phyloP scores from a whole-genome alignment of 2,797 vertebrate species.

The Mionectes olivaceus region DNA sequence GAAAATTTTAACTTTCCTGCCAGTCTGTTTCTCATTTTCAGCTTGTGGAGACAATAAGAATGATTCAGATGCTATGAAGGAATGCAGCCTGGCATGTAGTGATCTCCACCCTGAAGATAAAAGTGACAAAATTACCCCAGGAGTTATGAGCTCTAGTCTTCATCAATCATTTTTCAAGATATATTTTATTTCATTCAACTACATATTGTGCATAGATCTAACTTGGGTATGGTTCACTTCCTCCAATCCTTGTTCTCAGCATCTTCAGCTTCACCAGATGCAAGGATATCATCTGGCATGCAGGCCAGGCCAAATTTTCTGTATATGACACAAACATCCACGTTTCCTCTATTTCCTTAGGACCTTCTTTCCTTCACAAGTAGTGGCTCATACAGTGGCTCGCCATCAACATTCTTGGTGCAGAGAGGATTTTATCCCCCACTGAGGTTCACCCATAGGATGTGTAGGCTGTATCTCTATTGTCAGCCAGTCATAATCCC shows the following conservation, averaged over 20 bases:
- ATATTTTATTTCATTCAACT: slow-evolving; percentile 10
- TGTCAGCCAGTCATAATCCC: not conserved
- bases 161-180: slow-evolving; percentile 48
- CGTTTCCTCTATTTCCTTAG: not conserved
- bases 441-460: not conserved
- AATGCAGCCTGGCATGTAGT: slow-evolving; percentile 55
- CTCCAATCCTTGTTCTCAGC: not conserved
- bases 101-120: slow-evolving; percentile 41
- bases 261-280: slow-evolving; percentile 44
- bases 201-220: not conserved
- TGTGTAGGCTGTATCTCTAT: not conserved
- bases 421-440: not conserved
- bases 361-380: not conserved
- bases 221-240: not conserved
- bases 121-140: slow-evolving; percentile 55
- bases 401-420: not conserved
- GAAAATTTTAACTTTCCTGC: slow-evolving; percentile 51
- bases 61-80: slow-evolving; percentile 67
- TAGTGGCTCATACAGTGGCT: not conserved
- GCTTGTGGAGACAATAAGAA: slow-evolving; percentile 64
- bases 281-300: slow-evolving; percentile 45
- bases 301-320: slow-evolving; percentile 34
- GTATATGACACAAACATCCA: not conserved
- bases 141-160: slow-evolving; percentile 27
- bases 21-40: slow-evolving; percentile 69